These are phyloP conservation scores for Elephas maximus DNA, from an alignment of 2,113 vertebrate species.

Conservation along the genomic window DNA sequence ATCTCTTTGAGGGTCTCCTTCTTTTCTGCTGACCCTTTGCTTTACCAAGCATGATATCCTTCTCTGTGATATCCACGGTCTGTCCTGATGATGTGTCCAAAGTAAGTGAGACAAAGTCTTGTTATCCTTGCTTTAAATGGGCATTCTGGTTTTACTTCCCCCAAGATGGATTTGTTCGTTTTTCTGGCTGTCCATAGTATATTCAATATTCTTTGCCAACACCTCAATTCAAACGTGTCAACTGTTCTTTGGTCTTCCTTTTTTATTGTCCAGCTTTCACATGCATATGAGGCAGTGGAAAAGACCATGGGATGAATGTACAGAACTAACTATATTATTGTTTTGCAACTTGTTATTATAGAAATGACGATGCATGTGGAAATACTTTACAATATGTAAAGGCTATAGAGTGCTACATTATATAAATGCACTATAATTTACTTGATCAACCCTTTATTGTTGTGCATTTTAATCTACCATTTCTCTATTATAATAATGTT, in stretches of 20 bases:
- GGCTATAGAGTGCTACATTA: neutral
- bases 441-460: neutral
- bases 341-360: constrained; percentile 42
- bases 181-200: no score
- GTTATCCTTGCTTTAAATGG: no score
- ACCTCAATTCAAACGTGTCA: no score
- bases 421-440: constrained; percentile 40
- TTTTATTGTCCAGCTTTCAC: neutral
- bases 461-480: neutral
- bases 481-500: constrained; percentile 25
- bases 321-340: neutral
- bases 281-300: neutral
- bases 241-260: neutral
- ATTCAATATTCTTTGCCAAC: no score
- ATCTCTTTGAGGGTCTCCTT: neutral
- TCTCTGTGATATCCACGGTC: no score
- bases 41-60: no score
- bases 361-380: neutral
- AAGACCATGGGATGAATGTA: neutral
- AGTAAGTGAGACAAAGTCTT: no score
- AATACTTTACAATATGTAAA: neutral
- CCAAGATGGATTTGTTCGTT: no score
- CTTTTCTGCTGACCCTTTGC: neutral
- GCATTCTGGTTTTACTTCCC: no score
- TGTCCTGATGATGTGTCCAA: no score